phyloP scores from a whole-genome alignment of 1,140 invertebrate species.

The Drosophila ambigua region DNA sequence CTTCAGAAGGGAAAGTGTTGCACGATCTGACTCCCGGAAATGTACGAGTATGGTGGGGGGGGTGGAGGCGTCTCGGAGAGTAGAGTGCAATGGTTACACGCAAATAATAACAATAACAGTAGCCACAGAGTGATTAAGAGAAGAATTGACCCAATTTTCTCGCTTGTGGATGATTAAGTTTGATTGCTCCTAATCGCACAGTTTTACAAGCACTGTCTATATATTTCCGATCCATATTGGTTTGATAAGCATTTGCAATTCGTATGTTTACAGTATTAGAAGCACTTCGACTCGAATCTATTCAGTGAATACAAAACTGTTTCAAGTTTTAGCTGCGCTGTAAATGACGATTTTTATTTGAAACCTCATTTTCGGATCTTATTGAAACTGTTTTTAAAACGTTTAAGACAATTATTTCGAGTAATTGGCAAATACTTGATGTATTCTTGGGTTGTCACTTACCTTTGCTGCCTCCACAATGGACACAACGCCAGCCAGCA shows the following conservation, averaged over 20 bases:
- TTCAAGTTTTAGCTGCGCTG: constrained; percentile 1
- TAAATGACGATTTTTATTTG: neutral
- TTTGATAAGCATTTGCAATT: constrained; percentile 21
- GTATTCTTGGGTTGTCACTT: constrained; percentile 37
- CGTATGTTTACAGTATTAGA: constrained; percentile 1
- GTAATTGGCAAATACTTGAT: neutral
- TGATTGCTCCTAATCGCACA: neutral
- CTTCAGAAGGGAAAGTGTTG: constrained; percentile 46
- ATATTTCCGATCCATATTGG: neutral
- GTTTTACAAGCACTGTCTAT: too few relatives aligned
- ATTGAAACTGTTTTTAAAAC: neutral
- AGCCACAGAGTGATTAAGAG: constrained; percentile 54
- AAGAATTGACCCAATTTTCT: constrained; percentile 62
- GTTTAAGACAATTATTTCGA: neutral
- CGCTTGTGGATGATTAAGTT: constrained; percentile 26
- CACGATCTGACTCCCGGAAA: constrained; percentile 49
- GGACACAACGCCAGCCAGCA: constrained; percentile 64
- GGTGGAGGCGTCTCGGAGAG: too few relatives aligned
- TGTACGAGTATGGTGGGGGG: constrained; percentile 10
- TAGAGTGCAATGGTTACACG: constrained; percentile 37
- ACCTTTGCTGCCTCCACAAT: constrained; percentile 71
- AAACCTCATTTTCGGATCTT: neutral
- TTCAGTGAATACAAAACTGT: neutral
- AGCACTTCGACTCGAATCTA: neutral
- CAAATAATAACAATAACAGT: constrained; percentile 39